Evolutionary conservation across 2,113 vertebrate species (phyloP).

Genomic region (Oenanthe oenanthe): DNA sequence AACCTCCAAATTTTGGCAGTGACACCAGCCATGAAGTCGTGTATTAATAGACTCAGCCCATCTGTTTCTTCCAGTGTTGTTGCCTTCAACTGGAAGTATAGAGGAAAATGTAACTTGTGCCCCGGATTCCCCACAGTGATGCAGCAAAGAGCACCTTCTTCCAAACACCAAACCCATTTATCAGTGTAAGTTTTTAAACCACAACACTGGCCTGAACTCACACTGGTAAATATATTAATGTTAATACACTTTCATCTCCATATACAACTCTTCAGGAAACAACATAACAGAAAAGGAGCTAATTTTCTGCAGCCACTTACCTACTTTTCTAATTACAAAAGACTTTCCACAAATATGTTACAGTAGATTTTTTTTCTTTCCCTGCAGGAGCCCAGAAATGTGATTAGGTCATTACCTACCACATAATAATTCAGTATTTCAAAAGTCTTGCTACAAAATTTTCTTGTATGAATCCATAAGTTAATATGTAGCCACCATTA

Average conservation of each 20-base stretch:
- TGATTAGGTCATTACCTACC: background rate
- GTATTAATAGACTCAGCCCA: background rate
- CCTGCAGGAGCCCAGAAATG: background rate
- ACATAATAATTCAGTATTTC: background rate
- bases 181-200: constrained; percentile 74
- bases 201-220: constrained; percentile 56
- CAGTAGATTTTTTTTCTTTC: background rate
- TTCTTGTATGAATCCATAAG: background rate
- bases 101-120: background rate
- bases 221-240: background rate
- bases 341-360: background rate
- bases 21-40: background rate
- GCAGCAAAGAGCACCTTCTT: constrained; percentile 80
- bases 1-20: background rate
- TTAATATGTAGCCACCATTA: background rate
- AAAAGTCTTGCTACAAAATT: background rate
- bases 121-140: background rate
- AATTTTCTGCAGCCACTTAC: background rate
- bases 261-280: constrained; percentile 76
- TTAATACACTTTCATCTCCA: constrained; percentile 78
- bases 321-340: background rate
- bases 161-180: constrained; percentile 77
- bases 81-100: background rate
- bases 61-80: background rate
- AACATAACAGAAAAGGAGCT: background rate